Conservation (phyloP, 2,113 vertebrate species). For the Okapia johnstoni region DNA sequence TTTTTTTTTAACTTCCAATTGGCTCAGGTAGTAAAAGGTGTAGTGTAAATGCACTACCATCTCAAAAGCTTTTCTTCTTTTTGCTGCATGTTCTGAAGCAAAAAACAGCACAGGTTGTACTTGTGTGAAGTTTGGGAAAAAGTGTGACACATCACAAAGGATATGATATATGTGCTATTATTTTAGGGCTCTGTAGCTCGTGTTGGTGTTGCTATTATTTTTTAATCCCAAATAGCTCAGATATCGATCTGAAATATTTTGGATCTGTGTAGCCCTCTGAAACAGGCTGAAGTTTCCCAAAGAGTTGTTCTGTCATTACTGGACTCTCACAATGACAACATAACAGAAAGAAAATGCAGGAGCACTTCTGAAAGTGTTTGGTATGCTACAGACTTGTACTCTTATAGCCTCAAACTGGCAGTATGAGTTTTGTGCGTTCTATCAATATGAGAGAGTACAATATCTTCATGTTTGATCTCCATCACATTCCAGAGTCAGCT, state of each 20-base stretch:
- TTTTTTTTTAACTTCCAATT: not conserved
- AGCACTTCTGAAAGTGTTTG: not conserved
- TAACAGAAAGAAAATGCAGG: not conserved
- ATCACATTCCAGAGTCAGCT: not conserved
- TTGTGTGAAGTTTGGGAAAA: not conserved
- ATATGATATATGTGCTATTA: not conserved
- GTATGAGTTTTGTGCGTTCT: not conserved
- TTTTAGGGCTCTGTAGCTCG: not conserved
- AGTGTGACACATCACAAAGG: not conserved
- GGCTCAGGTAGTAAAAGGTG: not conserved
- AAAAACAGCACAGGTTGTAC: not conserved
- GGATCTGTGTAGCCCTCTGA: not conserved
- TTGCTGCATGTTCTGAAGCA: not conserved
- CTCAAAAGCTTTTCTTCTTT: not conserved
- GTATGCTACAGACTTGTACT: not conserved
- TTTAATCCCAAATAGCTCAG: not conserved
- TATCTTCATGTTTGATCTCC: not conserved
- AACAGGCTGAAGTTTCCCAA: not conserved
- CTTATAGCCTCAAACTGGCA: not conserved
- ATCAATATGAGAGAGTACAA: not conserved
- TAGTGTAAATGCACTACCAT: not conserved
- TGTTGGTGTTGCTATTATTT: not conserved
- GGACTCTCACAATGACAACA: not conserved
- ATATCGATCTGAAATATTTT: not conserved
- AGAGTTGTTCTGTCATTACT: not conserved